Conservation (phyloP, 2,797 vertebrate genomes). For the Atherinosoma microstoma region DNA sequence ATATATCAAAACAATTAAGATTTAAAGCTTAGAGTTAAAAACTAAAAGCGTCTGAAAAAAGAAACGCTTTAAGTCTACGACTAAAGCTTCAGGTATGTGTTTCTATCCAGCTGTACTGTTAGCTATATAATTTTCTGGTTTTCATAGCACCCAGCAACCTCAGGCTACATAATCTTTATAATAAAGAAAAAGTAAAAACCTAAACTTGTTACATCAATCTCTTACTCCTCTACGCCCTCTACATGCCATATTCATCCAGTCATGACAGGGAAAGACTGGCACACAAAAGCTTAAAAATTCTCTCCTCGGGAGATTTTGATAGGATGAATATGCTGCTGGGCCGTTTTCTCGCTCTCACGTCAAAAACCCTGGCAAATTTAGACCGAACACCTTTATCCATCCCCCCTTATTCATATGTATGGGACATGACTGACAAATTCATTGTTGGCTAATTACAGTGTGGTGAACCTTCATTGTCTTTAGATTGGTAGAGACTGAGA, state of each 20-base stretch:
- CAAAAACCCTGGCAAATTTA: conserved; percentile 80
- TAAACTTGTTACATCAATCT: conserved; percentile 79
- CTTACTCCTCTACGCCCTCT: conserved; percentile 73
- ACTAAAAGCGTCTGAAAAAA: too few relatives aligned
- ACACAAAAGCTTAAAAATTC: conserved; percentile 81
- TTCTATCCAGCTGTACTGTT: conserved; percentile 5
- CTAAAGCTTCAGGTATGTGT: conserved; percentile 4
- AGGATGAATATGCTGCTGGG: conserved; percentile 78
- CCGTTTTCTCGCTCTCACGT: conserved; percentile 77
- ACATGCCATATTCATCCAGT: conserved; percentile 73
- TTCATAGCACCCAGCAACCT: conserved; percentile 62
- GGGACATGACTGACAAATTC: conserved; percentile 82
- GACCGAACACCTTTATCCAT: conserved; percentile 80
- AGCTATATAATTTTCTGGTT: conserved; percentile 15
- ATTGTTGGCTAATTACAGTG: conserved; percentile 86
- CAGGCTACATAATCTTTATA: conserved; percentile 47
- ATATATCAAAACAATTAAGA: too few relatives aligned
- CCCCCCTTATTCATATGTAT: conserved; percentile 84
- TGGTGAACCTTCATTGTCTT: conserved; percentile 84
- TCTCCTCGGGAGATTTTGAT: conserved; percentile 76
- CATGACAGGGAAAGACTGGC: conserved; percentile 80
- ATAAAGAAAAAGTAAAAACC: conserved; percentile 50
- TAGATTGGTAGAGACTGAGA: conserved; percentile 84
- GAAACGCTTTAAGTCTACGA: too few relatives aligned
- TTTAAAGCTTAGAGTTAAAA: too few relatives aligned